phyloP scores from a whole-genome alignment of 1,140 invertebrate species.

The Lepidurus couesii region DNA sequence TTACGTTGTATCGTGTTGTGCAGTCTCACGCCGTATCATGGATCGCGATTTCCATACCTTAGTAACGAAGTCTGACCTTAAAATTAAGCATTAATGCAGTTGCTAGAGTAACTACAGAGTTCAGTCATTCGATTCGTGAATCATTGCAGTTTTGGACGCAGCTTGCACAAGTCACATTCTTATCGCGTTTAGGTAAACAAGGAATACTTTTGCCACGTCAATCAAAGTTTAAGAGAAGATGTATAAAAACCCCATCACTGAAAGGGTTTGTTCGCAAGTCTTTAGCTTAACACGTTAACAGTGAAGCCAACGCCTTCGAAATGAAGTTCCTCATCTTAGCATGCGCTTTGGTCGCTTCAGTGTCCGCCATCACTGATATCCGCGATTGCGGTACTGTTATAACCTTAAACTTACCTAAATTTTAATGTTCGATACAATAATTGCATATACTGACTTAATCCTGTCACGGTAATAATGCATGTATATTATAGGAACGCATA shows the following conservation, averaged over 20 bases:
- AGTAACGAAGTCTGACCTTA: no score
- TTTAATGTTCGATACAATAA: neutral
- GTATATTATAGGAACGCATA: neutral
- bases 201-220: neutral
- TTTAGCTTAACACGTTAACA: neutral
- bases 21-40: no score
- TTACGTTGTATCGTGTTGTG: no score
- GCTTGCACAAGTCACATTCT: neutral
- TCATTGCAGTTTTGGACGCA: neutral
- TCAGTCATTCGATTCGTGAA: no score
- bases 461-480: no score
- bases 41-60: no score
- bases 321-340: conserved; percentile 26
- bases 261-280: neutral
- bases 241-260: neutral
- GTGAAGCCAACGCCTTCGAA: neutral
- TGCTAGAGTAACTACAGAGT: no score
- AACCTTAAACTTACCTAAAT: neutral
- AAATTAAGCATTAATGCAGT: no score
- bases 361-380: conserved; percentile 3
- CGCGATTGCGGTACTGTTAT: conserved; percentile 23
- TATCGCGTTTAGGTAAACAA: neutral
- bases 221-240: neutral
- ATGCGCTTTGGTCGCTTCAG: neutral
- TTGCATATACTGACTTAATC: neutral